These are phyloP conservation scores for Pharmacophagus antenor DNA, from an alignment of 2,888 invertebrate species.

Conservation along the genomic window DNA sequence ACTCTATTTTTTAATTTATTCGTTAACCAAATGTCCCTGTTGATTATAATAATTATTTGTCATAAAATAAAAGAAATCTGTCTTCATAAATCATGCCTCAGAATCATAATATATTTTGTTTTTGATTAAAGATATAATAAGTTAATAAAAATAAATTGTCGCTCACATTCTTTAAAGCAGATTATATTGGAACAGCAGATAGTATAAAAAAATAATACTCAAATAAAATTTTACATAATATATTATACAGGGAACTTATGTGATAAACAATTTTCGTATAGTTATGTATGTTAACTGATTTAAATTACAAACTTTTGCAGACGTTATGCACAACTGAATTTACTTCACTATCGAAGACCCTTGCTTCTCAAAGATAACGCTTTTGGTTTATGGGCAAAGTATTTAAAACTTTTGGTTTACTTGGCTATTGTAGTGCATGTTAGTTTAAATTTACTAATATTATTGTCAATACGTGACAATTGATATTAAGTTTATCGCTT, in stretches of 20 bases:
- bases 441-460: background rate
- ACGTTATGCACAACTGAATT: background rate
- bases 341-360: constrained; percentile 4
- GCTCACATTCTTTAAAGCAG: no score
- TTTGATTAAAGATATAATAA: background rate
- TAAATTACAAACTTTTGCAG: background rate
- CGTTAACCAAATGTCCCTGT: background rate
- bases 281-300: background rate
- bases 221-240: background rate
- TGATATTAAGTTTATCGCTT: no score
- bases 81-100: no score
- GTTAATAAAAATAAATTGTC: no score
- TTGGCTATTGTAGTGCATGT: background rate
- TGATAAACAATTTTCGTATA: background rate
- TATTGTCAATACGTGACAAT: no score
- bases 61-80: background rate
- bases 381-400: constrained; percentile 1
- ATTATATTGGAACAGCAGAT: no score
- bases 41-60: background rate
- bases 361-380: constrained; percentile 9
- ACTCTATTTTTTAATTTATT: background rate
- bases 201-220: no score
- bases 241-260: background rate
- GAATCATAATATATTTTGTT: no score
- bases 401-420: background rate